A percentile compares a stretch with the other conserved stretches of the same genome.
phyloP scores from a whole-genome alignment of 2,113 vertebrate genomes.

The Lathamus discolor region DNA sequence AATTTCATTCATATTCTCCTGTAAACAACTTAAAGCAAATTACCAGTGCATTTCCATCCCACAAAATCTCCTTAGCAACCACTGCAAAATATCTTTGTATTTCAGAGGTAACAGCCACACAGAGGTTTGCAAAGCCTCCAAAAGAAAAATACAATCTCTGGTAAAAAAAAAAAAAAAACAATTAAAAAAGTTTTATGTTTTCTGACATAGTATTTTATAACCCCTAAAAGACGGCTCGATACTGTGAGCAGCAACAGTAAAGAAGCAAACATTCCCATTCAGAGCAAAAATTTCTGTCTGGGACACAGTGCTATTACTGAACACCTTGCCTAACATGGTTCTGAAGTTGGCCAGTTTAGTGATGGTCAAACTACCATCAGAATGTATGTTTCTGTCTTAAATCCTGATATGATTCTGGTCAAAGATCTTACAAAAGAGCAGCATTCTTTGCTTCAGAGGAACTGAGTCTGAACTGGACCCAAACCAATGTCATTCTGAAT shows the following conservation, averaged over 20 bases:
- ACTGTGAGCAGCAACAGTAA: not conserved
- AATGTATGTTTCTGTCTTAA: fast-evolving
- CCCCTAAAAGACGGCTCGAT: not conserved
- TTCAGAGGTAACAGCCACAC: not conserved
- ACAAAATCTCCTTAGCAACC: constrained; percentile 74
- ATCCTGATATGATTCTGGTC: not conserved
- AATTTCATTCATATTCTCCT: constrained; percentile 57
- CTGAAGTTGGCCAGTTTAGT: not conserved
- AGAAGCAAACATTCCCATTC: not conserved
- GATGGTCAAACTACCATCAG: not conserved
- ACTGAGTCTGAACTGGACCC: not conserved
- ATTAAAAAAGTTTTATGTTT: not conserved
- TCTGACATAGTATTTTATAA: not conserved
- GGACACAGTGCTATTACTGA: not conserved
- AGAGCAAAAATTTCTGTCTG: not conserved
- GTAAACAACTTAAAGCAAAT: constrained; percentile 69
- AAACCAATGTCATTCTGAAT: not conserved
- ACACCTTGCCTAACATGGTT: fast-evolving
- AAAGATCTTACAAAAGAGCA: not conserved
- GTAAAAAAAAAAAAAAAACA: not conserved
- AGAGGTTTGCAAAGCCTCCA: not conserved
- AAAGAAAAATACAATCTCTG: not conserved
- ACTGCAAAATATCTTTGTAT: constrained; percentile 22
- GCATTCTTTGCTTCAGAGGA: not conserved
- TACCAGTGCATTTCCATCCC: constrained; percentile 43